Evolutionary conservation across 35 echinoderm and acorn worm genomes (phyloP).

Genomic region (Apostichopus japonicus): DNA sequence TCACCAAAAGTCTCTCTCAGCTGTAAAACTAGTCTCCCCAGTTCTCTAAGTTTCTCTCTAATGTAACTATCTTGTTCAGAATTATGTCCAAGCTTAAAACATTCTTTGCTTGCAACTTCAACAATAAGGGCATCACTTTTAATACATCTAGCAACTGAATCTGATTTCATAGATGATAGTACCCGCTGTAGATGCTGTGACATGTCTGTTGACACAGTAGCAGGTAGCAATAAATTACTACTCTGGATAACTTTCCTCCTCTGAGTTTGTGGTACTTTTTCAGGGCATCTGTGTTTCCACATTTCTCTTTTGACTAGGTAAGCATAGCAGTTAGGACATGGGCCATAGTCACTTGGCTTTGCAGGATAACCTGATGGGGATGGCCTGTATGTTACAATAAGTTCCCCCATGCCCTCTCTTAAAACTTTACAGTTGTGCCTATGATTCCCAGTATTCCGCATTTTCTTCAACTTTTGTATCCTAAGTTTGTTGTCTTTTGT

Average conservation of each 20-base stretch:
- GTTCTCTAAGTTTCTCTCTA: conserved; percentile 45
- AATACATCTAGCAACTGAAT: conserved; percentile 51
- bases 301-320: conserved; percentile 66
- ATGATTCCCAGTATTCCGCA: no score
- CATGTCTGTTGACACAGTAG: no score
- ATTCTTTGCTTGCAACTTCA: conserved; percentile 24
- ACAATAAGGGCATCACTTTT: conserved; percentile 68
- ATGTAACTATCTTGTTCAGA: conserved; percentile 11
- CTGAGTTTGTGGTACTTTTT: conserved; percentile 4
- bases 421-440: no score
- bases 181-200: conserved; percentile 22
- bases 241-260: conserved; percentile 5
- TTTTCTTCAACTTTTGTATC: no score
- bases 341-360: conserved; percentile 56
- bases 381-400: conserved; percentile 21
- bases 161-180: conserved; percentile 53
- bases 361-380: conserved; percentile 12
- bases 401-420: no score
- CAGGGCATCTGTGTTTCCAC: conserved; percentile 60
- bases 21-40: conserved; percentile 35
- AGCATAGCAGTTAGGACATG: conserved; percentile 67
- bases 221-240: conserved; percentile 47
- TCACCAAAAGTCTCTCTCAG: conserved; percentile 18
- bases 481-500: no score
- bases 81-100: conserved; percentile 63